These are phyloP conservation scores for Dorcus hopei DNA, from an alignment of 2,888 invertebrate genomes.

Conservation along the genomic window DNA sequence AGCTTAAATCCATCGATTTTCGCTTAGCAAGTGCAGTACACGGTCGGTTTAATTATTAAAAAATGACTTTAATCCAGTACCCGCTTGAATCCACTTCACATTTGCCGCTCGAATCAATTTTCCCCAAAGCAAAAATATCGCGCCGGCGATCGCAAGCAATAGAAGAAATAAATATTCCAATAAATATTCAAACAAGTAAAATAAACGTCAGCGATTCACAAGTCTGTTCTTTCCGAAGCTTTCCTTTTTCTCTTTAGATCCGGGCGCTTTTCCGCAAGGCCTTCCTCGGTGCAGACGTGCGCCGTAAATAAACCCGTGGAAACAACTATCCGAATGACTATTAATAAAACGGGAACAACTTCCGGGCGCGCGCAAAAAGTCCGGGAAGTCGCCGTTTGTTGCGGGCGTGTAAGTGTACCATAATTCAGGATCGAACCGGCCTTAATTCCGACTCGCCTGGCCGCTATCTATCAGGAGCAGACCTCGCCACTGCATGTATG, in stretches of 20 bases:
- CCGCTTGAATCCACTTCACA: too few relatives aligned
- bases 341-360: slow-evolving; percentile 15
- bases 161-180: too few relatives aligned
- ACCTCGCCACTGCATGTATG: not conserved
- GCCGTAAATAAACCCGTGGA: not conserved
- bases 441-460: slow-evolving; percentile 34
- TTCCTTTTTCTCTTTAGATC: not conserved
- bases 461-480: slow-evolving; percentile 41
- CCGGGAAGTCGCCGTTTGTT: slow-evolving; percentile 35
- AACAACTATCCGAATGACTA: slow-evolving; percentile 11
- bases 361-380: slow-evolving; percentile 9
- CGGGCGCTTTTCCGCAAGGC: not conserved
- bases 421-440: slow-evolving; percentile 40
- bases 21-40: too few relatives aligned
- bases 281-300: not conserved
- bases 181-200: not conserved
- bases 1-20: too few relatives aligned
- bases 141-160: too few relatives aligned
- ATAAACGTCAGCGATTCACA: not conserved
- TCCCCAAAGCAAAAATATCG: too few relatives aligned
- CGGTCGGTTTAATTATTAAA: too few relatives aligned
- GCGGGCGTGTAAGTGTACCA: slow-evolving; percentile 37
- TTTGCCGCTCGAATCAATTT: too few relatives aligned
- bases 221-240: too few relatives aligned
- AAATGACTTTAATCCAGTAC: too few relatives aligned